A percentile compares a stretch with the other conserved stretches of the same genome.
These are phyloP conservation scores for Pristionchus maxplancki DNA, from an alignment of 2,888 invertebrate genomes.

Conservation along the genomic window DNA sequence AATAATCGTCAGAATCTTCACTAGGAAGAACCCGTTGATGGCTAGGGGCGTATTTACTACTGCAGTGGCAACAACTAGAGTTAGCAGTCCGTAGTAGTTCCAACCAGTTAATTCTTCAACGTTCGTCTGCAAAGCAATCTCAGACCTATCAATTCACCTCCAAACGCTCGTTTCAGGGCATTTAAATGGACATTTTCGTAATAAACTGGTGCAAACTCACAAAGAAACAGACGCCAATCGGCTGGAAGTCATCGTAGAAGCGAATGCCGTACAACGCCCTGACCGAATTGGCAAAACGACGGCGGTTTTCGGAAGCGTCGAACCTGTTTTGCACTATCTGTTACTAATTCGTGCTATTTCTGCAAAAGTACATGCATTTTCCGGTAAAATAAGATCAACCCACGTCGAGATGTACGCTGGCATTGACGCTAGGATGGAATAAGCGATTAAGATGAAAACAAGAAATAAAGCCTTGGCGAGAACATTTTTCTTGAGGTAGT, in stretches of 20 bases:
- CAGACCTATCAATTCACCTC: too few species aligned
- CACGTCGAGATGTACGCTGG: neutral
- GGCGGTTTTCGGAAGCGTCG: neutral
- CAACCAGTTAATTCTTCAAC: neutral
- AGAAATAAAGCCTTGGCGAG: neutral
- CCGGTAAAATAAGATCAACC: too few species aligned
- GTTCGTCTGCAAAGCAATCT: constrained; percentile 1
- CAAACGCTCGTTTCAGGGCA: too few species aligned
- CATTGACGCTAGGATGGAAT: neutral
- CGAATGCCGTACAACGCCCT: neutral
- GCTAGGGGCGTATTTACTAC: neutral
- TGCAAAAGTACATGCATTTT: too few species aligned
- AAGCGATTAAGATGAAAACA: neutral
- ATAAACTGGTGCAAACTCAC: neutral
- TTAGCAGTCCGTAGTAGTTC: neutral
- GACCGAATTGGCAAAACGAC: neutral
- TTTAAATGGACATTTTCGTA: too few species aligned
- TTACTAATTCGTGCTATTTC: neutral
- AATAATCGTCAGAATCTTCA: neutral
- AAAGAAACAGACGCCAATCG: neutral
- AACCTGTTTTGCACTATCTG: neutral
- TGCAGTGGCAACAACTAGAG: neutral
- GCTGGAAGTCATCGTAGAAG: neutral
- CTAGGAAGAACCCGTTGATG: neutral
- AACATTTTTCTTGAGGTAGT: neutral